Percentiles rank a stretch among this genome's conserved stretches.
These are phyloP conservation scores for Malthinus seriepunctatus DNA, from an alignment of 2,888 invertebrate genomes.

Conservation along the genomic window DNA sequence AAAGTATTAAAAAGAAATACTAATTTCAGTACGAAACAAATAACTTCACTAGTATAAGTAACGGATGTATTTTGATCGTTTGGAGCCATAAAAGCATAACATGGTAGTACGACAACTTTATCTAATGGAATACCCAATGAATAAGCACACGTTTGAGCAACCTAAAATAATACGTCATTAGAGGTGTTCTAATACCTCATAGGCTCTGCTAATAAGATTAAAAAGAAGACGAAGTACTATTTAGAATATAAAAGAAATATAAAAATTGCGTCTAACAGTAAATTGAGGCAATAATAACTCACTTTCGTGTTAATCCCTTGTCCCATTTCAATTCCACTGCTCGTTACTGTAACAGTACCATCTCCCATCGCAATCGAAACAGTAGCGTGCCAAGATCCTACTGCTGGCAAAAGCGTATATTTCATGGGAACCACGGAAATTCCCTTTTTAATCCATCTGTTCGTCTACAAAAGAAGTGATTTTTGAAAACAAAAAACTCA, in stretches of 20 bases:
- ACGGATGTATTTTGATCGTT: background rate
- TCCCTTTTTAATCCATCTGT: background rate
- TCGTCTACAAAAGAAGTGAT: background rate
- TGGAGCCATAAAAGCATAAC: background rate
- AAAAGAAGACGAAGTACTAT: too few species aligned
- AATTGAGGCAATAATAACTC: too few species aligned
- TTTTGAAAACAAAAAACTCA: background rate
- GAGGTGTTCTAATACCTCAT: too few species aligned
- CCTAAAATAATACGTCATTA: background rate
- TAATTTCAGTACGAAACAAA: background rate
- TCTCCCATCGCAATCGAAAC: background rate
- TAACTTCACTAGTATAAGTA: background rate
- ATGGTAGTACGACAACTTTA: background rate
- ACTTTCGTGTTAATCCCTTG: background rate
- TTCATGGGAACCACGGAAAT: background rate
- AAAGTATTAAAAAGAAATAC: too few species aligned
- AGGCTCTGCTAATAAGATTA: too few species aligned
- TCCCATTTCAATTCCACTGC: background rate
- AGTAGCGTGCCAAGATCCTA: background rate
- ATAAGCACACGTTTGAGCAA: background rate
- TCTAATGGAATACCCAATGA: background rate
- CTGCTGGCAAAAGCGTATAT: background rate
- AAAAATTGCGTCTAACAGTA: too few species aligned
- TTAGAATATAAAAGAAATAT: too few species aligned
- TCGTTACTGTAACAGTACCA: background rate